Evolutionary conservation across 2,113 vertebrate species (phyloP).

Genomic region (Silurus meridionalis): DNA sequence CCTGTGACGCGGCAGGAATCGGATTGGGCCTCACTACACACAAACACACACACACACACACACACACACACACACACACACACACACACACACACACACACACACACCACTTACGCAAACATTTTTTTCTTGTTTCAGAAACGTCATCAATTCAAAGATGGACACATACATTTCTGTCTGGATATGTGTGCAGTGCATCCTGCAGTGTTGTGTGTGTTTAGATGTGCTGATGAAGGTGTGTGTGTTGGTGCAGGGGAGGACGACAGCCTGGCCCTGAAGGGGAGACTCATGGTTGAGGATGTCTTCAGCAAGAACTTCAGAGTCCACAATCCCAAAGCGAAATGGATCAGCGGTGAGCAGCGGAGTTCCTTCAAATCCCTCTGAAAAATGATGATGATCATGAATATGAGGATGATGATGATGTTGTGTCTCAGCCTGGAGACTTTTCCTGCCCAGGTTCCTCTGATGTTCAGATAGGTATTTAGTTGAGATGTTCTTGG

Average conservation of each 20-base stretch:
- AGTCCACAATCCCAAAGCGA: constrained; percentile 86
- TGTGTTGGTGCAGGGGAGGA: constrained; percentile 79
- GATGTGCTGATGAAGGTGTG: not conserved
- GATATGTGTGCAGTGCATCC: no score
- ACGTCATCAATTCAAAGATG: no score
- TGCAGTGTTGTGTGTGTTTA: not conserved
- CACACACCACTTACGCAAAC: no score
- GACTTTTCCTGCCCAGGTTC: no score
- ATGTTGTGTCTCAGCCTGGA: no score
- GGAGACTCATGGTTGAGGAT: constrained; percentile 86
- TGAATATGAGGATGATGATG: no score
- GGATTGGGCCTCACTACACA: not conserved
- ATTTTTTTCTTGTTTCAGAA: no score
- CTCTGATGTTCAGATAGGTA: no score
- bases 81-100: not conserved
- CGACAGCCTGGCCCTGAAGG: constrained; percentile 87
- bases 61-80: not conserved
- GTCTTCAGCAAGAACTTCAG: constrained; percentile 86
- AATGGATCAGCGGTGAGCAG: constrained; percentile 88
- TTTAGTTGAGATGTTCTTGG: not conserved
- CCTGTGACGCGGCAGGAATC: not conserved
- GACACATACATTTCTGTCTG: no score
- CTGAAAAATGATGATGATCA: not conserved
- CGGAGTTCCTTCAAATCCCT: not conserved
- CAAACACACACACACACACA: not conserved